These are phyloP conservation scores for Galemys pyrenaicus DNA, from an alignment of 2,113 vertebrate species.

Conservation along the genomic window DNA sequence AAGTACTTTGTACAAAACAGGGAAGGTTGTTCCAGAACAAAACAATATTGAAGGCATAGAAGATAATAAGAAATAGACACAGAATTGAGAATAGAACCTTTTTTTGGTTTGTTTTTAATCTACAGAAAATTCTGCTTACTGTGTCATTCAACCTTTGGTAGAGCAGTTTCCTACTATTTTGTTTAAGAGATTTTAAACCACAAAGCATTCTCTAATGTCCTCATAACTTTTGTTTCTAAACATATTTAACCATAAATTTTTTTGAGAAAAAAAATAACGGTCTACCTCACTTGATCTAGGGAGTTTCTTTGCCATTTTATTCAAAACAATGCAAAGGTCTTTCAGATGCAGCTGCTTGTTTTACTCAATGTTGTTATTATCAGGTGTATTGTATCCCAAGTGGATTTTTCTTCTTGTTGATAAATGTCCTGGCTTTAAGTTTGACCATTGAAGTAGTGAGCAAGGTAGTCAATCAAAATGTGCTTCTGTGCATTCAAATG, in stretches of 20 bases:
- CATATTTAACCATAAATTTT: background rate
- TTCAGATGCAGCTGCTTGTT: background rate
- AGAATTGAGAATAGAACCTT: background rate
- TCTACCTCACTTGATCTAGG: background rate
- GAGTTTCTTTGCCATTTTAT: background rate
- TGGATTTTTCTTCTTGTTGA: conserved; percentile 35
- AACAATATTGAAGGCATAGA: background rate
- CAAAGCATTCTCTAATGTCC: background rate
- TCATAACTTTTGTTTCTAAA: background rate
- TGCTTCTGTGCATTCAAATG: conserved; percentile 57
- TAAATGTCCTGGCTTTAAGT: background rate
- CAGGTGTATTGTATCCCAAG: background rate
- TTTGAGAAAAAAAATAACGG: background rate
- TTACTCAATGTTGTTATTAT: conserved; percentile 13
- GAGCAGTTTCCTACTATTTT: background rate
- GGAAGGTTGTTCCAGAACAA: background rate
- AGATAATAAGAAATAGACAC: background rate
- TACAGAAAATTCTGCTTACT: background rate
- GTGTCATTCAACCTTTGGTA: background rate
- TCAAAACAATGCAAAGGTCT: conserved; percentile 5
- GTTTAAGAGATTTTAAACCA: background rate
- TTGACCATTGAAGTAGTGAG: conserved; percentile 18
- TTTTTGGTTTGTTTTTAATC: background rate
- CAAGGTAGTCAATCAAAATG: conserved; percentile 54
- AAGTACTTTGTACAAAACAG: background rate